These are phyloP conservation scores for Gymnodraco acuticeps DNA, from an alignment of 2,797 vertebrate species.

Conservation along the genomic window DNA sequence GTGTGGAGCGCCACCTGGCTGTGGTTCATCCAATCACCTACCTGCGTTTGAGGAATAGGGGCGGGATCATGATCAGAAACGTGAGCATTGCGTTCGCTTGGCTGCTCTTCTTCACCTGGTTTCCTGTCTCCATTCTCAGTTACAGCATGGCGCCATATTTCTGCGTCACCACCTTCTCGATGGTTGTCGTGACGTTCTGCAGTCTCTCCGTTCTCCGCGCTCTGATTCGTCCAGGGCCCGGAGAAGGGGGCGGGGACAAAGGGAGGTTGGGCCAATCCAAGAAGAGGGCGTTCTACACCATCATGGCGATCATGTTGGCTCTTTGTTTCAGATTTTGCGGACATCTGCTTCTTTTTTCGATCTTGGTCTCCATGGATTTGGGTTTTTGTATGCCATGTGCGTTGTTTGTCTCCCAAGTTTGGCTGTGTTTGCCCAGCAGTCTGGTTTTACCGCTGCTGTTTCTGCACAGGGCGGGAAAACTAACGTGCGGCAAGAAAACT, in stretches of 20 bases:
- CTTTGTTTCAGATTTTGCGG: no score
- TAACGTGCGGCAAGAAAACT: not conserved
- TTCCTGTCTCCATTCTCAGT: rapidly evolving
- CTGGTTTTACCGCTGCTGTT: slow-evolving; percentile 39
- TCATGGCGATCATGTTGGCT: not conserved
- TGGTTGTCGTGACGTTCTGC: not conserved
- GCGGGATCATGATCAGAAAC: slow-evolving; percentile 32
- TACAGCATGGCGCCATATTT: rapidly evolving
- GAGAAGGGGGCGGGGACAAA: not conserved
- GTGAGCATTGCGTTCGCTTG: not conserved
- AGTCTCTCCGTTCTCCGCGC: not conserved
- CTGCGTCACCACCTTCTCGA: rapidly evolving
- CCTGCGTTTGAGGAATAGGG: slow-evolving; percentile 22
- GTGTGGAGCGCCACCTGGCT: slow-evolving; percentile 54
- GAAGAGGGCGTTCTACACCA: slow-evolving; percentile 34
- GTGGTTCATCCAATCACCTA: slow-evolving; percentile 58
- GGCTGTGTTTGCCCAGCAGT: slow-evolving; percentile 19
- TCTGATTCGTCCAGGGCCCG: slow-evolving; percentile 23
- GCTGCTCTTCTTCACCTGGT: not conserved
- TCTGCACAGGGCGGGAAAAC: slow-evolving; percentile 32
- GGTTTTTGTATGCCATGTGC: no score
- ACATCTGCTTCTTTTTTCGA: no score
- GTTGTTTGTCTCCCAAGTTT: rapidly evolving
- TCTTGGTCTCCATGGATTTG: no score
- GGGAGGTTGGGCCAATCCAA: slow-evolving; percentile 6